phyloP scores from a whole-genome alignment of 2,888 invertebrate species.

The Microdon myrmicae region DNA sequence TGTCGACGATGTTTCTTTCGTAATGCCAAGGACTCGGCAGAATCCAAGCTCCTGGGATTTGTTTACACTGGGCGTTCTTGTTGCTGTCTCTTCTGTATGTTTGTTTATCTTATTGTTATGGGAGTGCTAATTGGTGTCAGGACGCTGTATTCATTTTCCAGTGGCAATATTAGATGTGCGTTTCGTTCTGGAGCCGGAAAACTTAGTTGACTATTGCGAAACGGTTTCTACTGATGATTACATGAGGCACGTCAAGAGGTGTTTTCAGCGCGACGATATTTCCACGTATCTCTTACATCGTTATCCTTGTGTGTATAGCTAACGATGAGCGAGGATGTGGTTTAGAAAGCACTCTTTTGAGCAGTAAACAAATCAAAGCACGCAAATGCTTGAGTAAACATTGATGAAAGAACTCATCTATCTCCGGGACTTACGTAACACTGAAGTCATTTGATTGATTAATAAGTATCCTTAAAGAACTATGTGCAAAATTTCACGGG shows the following conservation, averaged over 20 bases:
- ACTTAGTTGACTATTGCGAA: too few species aligned
- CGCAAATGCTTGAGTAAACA: slow-evolving; percentile 1
- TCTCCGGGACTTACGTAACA: slow-evolving; percentile 12
- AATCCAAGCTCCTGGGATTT: slow-evolving; percentile 30
- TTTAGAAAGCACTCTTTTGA: neutral
- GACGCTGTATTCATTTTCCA: too few species aligned
- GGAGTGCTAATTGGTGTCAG: neutral
- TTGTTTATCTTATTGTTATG: neutral
- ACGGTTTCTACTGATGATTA: too few species aligned
- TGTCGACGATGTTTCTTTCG: slow-evolving; percentile 37
- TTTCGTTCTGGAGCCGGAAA: too few species aligned
- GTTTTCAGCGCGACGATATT: too few species aligned
- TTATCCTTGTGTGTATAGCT: neutral
- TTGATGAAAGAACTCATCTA: neutral
- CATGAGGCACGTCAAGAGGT: too few species aligned
- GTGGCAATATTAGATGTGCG: too few species aligned
- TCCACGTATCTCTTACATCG: slow-evolving; percentile 1
- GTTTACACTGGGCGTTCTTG: slow-evolving; percentile 21
- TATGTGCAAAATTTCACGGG: too few species aligned
- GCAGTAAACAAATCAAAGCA: slow-evolving; percentile 7
- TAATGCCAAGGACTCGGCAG: slow-evolving; percentile 31
- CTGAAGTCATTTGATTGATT: too few species aligned
- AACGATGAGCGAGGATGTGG: too few species aligned
- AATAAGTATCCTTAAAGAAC: too few species aligned
- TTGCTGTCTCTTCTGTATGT: slow-evolving; percentile 3